Conservation (phyloP, 2,113 vertebrate genomes). For the Apodemus sylvaticus region DNA sequence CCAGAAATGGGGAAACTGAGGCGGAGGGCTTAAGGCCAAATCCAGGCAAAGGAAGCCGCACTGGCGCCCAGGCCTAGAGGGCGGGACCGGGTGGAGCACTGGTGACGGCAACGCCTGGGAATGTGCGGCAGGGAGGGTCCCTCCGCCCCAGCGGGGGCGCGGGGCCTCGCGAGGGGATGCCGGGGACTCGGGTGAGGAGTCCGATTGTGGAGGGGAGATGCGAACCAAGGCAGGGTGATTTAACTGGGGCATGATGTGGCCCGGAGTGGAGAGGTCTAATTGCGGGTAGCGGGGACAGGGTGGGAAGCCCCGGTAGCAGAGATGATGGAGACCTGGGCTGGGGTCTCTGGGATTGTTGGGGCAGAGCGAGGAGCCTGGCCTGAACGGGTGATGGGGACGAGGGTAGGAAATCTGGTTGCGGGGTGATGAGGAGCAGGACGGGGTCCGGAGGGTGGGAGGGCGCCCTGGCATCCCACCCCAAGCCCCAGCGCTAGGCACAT, state of each 20-base stretch:
- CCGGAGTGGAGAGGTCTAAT: neutral
- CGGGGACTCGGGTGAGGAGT: neutral
- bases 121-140: conserved; percentile 63
- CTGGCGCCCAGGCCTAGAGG: neutral
- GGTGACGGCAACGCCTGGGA: conserved; percentile 63
- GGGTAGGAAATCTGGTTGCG: neutral
- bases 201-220: neutral
- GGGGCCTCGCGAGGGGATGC: conserved; percentile 28
- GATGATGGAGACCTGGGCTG: neutral
- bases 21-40: neutral
- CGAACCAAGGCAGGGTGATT: neutral
- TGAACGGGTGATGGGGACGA: neutral
- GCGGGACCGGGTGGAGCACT: conserved; percentile 29
- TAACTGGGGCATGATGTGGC: neutral
- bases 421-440: neutral
- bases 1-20: conserved; percentile 1
- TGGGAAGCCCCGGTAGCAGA: neutral
- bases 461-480: neutral
- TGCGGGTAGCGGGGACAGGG: neutral
- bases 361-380: neutral
- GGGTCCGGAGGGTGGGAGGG: neutral
- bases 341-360: neutral
- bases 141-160: neutral
- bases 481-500: neutral
- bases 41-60: neutral